Evolutionary conservation across 1,140 invertebrate species (phyloP).

Genomic region (Holotrichia oblita): DNA sequence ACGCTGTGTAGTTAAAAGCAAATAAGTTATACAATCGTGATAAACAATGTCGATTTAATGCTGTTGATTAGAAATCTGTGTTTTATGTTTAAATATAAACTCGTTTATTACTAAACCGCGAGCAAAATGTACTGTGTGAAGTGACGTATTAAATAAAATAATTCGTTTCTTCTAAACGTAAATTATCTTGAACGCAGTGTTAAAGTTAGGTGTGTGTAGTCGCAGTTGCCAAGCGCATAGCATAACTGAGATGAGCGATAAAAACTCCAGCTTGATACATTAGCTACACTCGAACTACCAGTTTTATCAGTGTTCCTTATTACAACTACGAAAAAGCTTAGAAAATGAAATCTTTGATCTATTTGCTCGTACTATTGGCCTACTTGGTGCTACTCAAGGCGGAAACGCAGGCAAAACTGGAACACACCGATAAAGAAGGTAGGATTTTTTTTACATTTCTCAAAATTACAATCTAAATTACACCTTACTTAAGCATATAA

Average conservation of each 20-base stretch:
- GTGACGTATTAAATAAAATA: neutral
- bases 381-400: neutral
- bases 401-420: slow-evolving; percentile 9
- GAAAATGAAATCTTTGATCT: slow-evolving; percentile 5
- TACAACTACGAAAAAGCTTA: neutral
- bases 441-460: slow-evolving; percentile 27
- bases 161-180: neutral
- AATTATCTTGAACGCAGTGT: neutral
- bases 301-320: neutral
- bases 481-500: slow-evolving; percentile 39
- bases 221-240: neutral
- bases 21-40: no score
- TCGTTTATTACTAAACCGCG: neutral
- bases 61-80: no score
- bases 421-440: slow-evolving; percentile 42
- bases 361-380: neutral
- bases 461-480: slow-evolving; percentile 42
- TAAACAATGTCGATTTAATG: no score
- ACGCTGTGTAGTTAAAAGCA: no score
- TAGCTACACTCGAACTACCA: neutral
- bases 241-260: neutral
- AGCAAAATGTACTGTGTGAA: neutral
- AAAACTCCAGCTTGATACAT: neutral
- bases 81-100: no score
- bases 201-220: neutral